Evolutionary conservation across 2,888 invertebrate species (phyloP), one percentile per base, ranked within the genome.

Genomic region (Tinea trinotella): DNA sequence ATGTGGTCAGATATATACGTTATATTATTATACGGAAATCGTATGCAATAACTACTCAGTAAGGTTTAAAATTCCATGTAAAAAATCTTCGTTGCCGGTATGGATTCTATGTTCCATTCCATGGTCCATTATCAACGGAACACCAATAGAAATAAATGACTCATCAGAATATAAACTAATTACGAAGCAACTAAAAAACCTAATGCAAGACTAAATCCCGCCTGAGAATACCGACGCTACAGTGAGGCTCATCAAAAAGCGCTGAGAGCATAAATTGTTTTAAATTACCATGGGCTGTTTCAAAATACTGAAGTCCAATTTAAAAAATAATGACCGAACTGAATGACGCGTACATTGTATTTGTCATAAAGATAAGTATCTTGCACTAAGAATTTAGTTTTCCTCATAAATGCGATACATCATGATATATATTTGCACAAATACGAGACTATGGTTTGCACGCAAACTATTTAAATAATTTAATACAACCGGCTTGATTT

Each of bases 161-260:
- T 83, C 83, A 83, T 81, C 85, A 78, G 67, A 77, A 76, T 80
- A 74, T 76, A 78, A 84, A 83, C 84, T 83, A 85, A 85, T 85
- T 84, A 84, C 79, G 64, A 61, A 56, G 59, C 58, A 61, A 66
- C 67, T 65, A 76, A 79, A 80, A 80, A 78, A 64, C 64, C 64
- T 65, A 75, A 80, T 74, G 74, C 70, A 70, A 72, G 71, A 68
- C 73, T 72, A 75, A 76, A 69, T 71, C 61, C 66, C 18, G 40
- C 40, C 40, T 30, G 30, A 30, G 30, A 30, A 40, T 18, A 46
- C 17, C 18, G 19, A 40, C 9, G 40, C 13, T 12, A 40, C 17
- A 13, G n/a, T 40, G 46, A 1, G 3, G 46, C 18, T 46, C 46
- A 19, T 18, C 46, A 46, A 46, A 46, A 46, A 46, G 17, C 40